Percentiles rank a stretch among this genome's conserved stretches.
phyloP scores from a whole-genome alignment of 2,113 vertebrate species.

The Tetrax tetrax region DNA sequence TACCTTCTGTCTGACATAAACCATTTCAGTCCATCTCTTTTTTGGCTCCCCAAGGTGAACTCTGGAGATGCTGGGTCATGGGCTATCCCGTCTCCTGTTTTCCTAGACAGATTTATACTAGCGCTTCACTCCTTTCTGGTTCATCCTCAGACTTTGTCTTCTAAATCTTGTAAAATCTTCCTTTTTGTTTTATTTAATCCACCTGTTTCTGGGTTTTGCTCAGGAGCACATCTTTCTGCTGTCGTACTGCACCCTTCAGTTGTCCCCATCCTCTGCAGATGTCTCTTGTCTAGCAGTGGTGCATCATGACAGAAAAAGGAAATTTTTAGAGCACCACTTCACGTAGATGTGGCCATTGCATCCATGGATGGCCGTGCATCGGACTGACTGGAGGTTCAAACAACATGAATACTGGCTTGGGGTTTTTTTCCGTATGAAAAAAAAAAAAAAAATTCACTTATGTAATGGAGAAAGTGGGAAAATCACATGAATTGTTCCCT shows the following conservation, averaged over 20 bases:
- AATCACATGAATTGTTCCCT: neutral
- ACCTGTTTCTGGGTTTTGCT: neutral
- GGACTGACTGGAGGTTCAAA: neutral
- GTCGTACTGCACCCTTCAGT: neutral
- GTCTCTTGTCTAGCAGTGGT: neutral
- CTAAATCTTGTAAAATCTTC: neutral
- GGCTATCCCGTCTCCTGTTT: neutral
- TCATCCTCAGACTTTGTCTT: neutral
- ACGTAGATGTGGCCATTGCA: neutral
- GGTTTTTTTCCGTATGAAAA: neutral
- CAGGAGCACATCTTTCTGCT: neutral
- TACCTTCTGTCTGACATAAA: neutral
- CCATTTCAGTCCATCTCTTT: neutral
- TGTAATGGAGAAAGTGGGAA: neutral
- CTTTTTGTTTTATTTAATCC: neutral
- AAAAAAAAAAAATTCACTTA: neutral
- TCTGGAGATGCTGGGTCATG: neutral
- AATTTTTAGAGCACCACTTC: neutral
- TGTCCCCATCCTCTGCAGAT: neutral
- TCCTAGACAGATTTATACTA: neutral
- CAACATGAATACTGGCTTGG: rapidly evolving
- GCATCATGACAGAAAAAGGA: neutral
- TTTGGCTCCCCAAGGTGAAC: neutral
- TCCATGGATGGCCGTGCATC: neutral
- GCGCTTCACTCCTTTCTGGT: neutral